These are phyloP conservation scores for Ctenodactylus gundi DNA, from an alignment of 2,113 vertebrate genomes.

Conservation along the genomic window DNA sequence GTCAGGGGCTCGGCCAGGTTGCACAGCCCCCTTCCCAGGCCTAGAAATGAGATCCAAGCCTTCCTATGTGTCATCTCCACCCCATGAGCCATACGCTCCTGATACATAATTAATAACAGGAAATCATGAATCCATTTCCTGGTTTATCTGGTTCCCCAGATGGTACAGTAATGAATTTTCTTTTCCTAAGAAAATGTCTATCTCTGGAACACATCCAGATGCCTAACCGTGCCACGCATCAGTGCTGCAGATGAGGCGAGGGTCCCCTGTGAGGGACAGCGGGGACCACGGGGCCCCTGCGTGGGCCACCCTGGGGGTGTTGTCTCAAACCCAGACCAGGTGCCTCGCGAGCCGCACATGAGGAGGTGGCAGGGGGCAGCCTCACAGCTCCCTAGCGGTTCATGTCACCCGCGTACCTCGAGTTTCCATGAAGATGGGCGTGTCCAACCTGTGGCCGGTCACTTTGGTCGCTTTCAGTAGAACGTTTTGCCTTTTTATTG, in stretches of 20 bases:
- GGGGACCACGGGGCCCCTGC: rapidly evolving
- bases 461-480: too few species aligned
- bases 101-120: constrained; percentile 56
- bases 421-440: neutral
- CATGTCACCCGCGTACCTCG: rapidly evolving
- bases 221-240: rapidly evolving
- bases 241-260: rapidly evolving
- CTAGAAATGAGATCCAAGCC: neutral
- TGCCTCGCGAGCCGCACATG: rapidly evolving
- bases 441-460: too few species aligned
- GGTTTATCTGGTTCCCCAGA: constrained; percentile 38
- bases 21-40: neutral
- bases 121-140: neutral
- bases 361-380: too few species aligned
- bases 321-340: too few species aligned
- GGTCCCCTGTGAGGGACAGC: rapidly evolving
- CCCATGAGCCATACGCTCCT: neutral
- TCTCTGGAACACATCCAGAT: neutral
- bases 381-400: rapidly evolving
- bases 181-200: neutral
- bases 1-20: rapidly evolving
- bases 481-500: too few species aligned
- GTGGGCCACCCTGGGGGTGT: rapidly evolving
- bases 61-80: neutral
- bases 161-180: constrained; percentile 39